phyloP scores from a whole-genome alignment of 1,140 invertebrate species.

The Saccostrea glomerata region DNA sequence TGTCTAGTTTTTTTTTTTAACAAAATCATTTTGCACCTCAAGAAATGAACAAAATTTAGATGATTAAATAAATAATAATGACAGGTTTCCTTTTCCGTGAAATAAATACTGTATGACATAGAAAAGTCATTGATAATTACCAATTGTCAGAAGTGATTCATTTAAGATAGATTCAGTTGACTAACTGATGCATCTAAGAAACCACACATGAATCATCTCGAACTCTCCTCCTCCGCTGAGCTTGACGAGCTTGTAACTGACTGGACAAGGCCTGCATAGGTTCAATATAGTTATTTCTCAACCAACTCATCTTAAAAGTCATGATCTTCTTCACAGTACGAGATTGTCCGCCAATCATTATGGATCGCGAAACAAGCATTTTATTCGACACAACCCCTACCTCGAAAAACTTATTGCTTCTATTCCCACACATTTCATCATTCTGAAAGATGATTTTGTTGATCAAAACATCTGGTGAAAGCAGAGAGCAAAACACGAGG shows the following conservation, averaged over 20 bases:
- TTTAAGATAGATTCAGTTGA: no score
- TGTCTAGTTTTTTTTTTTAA: no score
- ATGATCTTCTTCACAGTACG: conserved; percentile 45
- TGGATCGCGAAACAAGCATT: conserved; percentile 24
- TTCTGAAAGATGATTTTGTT: conserved; percentile 41
- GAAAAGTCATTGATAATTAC: no score
- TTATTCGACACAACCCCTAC: not conserved
- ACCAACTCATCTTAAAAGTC: conserved; percentile 41
- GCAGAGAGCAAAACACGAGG: conserved; percentile 10
- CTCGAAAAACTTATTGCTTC: conserved; percentile 40
- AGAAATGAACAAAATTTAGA: no score
- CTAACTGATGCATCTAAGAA: not conserved
- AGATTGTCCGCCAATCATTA: conserved; percentile 28
- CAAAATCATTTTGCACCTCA: no score
- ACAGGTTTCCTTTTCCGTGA: no score
- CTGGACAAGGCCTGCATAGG: conserved; percentile 35
- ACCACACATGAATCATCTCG: conserved; percentile 21
- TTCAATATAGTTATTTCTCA: conserved; percentile 14
- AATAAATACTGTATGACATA: no score
- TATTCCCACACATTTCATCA: conserved; percentile 47
- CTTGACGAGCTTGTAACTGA: not conserved
- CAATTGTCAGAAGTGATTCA: no score
- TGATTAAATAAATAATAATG: no score
- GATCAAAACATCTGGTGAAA: conserved; percentile 40
- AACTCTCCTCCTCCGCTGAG: not conserved